phyloP scores from a whole-genome alignment of 2,113 vertebrate species.

The Malurus cyaneus region DNA sequence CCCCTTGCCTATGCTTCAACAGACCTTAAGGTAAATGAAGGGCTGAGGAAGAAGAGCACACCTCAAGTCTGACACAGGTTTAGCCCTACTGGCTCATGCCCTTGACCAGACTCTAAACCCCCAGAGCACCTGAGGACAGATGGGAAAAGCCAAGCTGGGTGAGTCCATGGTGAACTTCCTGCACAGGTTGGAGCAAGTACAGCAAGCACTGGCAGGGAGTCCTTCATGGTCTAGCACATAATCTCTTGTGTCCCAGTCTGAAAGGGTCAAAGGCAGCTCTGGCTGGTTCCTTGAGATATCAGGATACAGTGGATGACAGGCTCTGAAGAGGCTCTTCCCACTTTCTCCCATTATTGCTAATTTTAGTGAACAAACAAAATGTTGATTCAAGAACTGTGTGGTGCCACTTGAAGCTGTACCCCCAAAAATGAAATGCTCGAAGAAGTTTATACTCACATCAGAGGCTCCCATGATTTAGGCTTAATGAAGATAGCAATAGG shows the following conservation, averaged over 20 bases:
- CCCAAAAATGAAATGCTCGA: neutral
- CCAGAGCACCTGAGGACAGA: neutral
- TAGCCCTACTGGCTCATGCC: neutral
- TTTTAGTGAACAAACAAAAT: neutral
- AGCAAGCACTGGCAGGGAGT: neutral
- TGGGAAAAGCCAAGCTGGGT: neutral
- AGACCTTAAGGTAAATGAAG: neutral
- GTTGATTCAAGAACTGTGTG: neutral
- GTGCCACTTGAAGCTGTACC: neutral
- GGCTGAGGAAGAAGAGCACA: neutral
- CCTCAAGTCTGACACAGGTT: neutral
- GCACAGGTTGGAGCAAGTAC: neutral
- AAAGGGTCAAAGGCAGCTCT: neutral
- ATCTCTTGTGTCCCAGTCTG: accelerated
- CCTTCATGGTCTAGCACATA: neutral
- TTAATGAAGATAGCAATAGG: slow-evolving; percentile 98
- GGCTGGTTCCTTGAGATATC: neutral
- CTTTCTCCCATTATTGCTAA: neutral
- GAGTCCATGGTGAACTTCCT: neutral
- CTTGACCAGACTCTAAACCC: neutral
- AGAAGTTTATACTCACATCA: slow-evolving; percentile 86
- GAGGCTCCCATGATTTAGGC: slow-evolving; percentile 89
- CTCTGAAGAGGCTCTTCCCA: neutral
- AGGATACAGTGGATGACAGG: neutral
- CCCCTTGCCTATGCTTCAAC: neutral